Base-by-base conservation (phyloP, 2,888 invertebrate genomes). In the Sycophila texana region DNA sequence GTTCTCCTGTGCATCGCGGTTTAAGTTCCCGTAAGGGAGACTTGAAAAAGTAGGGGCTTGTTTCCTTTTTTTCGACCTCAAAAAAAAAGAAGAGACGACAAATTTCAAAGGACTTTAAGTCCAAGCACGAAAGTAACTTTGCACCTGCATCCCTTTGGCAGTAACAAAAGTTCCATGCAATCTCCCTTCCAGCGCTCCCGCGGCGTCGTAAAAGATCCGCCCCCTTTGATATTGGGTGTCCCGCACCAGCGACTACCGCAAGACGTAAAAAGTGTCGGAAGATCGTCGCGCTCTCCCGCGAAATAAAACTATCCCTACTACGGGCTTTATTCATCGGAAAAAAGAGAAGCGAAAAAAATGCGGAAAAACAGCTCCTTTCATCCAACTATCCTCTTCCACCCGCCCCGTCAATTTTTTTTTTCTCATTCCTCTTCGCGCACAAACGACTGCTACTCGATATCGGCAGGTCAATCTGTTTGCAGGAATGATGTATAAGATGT, bases 381-480 rank as follows among this genome's bases (percentile, higher is more conserved):
- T 14, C 12, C 39, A n/a, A n/a, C 22, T 18, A 18, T 39, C 16
- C 30, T 20, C 47, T 71, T 2, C 49, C 39, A 13, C 20, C 47
- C 18, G 26, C 53, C 14, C 53, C 30, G 26, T 22, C 26, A 26
- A 1, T 26, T 26, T 67, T 51, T 20, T 49, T 7, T 49, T 47
- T 20, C 12, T n/a, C n/a, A 13, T 66, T 66, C 13, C 14, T n/a
- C 20, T 4, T 53, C 53, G 53, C 53, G 12, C 49, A 53, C 47
- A 66, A 63, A 63, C 61, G 61, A 55, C 70, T 67, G 61, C 60
- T 30, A 14, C 53, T 47, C 66, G 66, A 72, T 58, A 75, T 77
- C 72, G 77, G 67, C 77, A 73, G 60, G 58, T 51, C 72, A 60
- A 67, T 77, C 72, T 67, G 67, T 73, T 67, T 20, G 65, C 58